Evolutionary conservation across 2,797 vertebrate species (phyloP).

Genomic region (Premnoplex brunnescens): DNA sequence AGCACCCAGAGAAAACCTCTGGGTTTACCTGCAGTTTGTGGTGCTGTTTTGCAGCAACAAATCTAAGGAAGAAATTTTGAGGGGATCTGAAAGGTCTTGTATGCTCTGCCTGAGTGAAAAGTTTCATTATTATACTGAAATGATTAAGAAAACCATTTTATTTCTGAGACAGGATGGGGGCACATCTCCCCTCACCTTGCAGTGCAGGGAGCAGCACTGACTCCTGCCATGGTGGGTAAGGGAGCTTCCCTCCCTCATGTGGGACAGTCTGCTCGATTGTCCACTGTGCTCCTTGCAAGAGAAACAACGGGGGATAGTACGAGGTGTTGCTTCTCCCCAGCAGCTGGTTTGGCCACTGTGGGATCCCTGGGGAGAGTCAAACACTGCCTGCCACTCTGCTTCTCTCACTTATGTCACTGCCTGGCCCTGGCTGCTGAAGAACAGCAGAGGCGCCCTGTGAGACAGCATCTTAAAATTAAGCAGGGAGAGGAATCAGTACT

Average conservation of each 20-base stretch:
- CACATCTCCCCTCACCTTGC: neutral
- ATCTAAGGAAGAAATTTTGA: neutral
- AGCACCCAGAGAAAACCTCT: neutral
- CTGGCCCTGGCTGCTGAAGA: neutral
- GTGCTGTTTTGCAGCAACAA: neutral
- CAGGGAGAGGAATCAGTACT: neutral
- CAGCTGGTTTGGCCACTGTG: neutral
- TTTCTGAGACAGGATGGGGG: neutral
- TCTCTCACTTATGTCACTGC: neutral
- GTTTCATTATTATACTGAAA: neutral
- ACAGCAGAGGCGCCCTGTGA: neutral
- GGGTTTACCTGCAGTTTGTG: neutral
- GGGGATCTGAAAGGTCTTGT: neutral
- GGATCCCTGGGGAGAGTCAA: neutral
- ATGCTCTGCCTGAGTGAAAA: neutral
- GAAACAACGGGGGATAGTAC: neutral
- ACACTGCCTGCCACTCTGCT: neutral
- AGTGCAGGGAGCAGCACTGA: neutral
- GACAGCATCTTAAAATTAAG: neutral
- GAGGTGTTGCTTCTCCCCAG: neutral
- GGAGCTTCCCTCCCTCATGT: neutral
- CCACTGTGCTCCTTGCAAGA: neutral
- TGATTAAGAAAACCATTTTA: neutral
- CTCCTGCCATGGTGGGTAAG: accelerated
- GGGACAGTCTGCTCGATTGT: neutral